Percentiles rank a stretch among this genome's conserved stretches.
Conservation (phyloP, 2,888 invertebrate species). For the Branchellion lobata region DNA sequence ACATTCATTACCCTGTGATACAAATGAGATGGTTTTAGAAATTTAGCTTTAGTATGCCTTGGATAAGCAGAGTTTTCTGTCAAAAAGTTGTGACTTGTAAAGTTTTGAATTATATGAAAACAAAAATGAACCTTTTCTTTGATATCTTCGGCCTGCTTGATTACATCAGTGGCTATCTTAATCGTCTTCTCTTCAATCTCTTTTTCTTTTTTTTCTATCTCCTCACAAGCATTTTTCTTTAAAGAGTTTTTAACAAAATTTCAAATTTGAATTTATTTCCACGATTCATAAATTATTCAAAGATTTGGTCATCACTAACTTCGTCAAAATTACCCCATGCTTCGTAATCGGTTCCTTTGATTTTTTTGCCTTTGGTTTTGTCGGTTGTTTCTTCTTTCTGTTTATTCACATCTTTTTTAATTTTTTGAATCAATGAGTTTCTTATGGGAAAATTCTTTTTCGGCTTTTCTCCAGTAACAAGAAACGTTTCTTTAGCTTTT, state of each 20-base stretch:
- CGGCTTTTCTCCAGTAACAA: background rate
- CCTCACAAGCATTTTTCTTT: conserved; percentile 59
- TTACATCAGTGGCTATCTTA: conserved; percentile 60
- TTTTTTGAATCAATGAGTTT: background rate
- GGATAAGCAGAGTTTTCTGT: too few species aligned
- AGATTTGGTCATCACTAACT: too few species aligned
- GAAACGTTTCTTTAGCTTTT: conserved; percentile 56
- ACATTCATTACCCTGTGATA: conserved; percentile 62
- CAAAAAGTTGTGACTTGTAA: too few species aligned
- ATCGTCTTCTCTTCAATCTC: conserved; percentile 58
- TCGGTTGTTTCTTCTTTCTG: conserved; percentile 69
- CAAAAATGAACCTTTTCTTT: conserved; percentile 69
- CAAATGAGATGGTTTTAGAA: background rate
- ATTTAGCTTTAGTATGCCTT: background rate
- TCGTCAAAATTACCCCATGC: conserved; percentile 80
- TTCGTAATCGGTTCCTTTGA: conserved; percentile 70
- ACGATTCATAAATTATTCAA: too few species aligned
- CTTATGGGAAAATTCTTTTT: conserved; percentile 3
- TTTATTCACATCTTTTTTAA: conserved; percentile 67
- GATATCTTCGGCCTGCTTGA: conserved; percentile 70
- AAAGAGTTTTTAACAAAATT: conserved; percentile 18
- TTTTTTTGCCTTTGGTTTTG: conserved; percentile 62
- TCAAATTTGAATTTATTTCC: background rate
- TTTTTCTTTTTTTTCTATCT: conserved; percentile 54
- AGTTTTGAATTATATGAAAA: too few species aligned